A percentile compares a stretch with the other conserved stretches of the same genome.
Conservation (phyloP, 2,797 vertebrate genomes). For the Etheostoma perlongum region DNA sequence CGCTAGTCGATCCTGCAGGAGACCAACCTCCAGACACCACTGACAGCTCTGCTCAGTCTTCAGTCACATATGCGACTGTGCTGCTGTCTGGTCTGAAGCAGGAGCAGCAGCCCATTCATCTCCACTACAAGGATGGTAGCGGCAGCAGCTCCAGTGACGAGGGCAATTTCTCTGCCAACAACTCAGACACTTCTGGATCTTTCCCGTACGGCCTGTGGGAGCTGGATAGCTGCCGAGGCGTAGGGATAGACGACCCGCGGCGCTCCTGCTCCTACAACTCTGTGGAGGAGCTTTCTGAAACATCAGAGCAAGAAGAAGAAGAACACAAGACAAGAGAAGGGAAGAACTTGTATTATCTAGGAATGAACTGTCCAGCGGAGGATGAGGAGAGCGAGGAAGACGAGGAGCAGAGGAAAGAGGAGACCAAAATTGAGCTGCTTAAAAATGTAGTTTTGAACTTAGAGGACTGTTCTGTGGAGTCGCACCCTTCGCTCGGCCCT, state of each 20-base stretch:
- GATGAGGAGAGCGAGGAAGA: conserved; percentile 74
- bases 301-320: conserved; percentile 81
- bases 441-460: conserved; percentile 61
- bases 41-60: conserved; percentile 72
- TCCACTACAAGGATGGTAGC: conserved; percentile 63
- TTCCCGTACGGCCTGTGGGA: conserved; percentile 85
- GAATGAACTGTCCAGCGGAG: conserved; percentile 75
- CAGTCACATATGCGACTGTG: conserved; percentile 87
- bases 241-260: conserved; percentile 70
- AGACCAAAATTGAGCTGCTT: conserved; percentile 57
- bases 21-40: conserved; percentile 39
- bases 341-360: conserved; percentile 85
- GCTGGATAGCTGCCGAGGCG: conserved; percentile 70
- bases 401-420: conserved; percentile 54
- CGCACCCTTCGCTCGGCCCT: conserved; percentile 57
- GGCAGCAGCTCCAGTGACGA: conserved; percentile 81
- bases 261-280: conserved; percentile 85
- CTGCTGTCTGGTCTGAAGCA: conserved; percentile 64
- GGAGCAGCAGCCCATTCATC: conserved; percentile 53
- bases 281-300: conserved; percentile 89
- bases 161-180: conserved; percentile 82
- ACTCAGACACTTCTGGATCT: conserved; percentile 83
- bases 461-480: conserved; percentile 68
- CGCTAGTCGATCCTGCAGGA: background rate
- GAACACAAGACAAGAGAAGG: conserved; percentile 53